Base-by-base conservation (phyloP, 2,113 vertebrate species). In the Dendropsophus ebraccatus region DNA sequence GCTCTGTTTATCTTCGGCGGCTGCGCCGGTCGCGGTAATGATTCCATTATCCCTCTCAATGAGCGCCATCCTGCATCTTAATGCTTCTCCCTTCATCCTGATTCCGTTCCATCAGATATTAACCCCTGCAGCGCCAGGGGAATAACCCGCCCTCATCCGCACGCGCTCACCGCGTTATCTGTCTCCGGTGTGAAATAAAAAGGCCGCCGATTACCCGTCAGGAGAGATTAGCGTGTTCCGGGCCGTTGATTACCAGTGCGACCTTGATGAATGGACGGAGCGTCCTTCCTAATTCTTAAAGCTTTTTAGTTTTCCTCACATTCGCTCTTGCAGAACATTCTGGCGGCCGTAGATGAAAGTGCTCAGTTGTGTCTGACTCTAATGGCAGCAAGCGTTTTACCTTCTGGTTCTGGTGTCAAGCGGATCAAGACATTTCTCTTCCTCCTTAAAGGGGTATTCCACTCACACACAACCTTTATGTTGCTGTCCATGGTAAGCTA, bases 1-100 rank as follows among this genome's bases (percentile, higher is more conserved):
- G 92, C 91, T 89, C 91, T 91, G 91, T 94, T 94, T 95, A 94
- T 95, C 93, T 93, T 94, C 93, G 93, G 92, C 92, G 92, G 92
- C 93, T 88, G 91, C 91, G 87, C 92, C 88, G 89, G 87, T 90
- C 91, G 91, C 90, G 90, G 88, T 94, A 95, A 96, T 94, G 91
- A 90, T 92, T 95, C 94, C 92, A 93, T 96, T 95, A 95, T 93
- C 93, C 91, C 91, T 92, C 88, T 90, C 89, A 88, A 88, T 80
- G 91, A 88, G 90, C 89, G 90, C 88, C 90, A 92, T 92, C 87
- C 88, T 89, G 82, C 81, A 70, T 91, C 87, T 91, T 90, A 90
- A 88, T 77, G 77, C 89, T 91, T 87, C 56, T 92, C 89, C 88
- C 83, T 91, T 91, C 88, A 37, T 37, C 17, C 67, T 70, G 87